Base-by-base conservation (phyloP, 2,797 vertebrate species). In the Pseudochirops cupreus region DNA sequence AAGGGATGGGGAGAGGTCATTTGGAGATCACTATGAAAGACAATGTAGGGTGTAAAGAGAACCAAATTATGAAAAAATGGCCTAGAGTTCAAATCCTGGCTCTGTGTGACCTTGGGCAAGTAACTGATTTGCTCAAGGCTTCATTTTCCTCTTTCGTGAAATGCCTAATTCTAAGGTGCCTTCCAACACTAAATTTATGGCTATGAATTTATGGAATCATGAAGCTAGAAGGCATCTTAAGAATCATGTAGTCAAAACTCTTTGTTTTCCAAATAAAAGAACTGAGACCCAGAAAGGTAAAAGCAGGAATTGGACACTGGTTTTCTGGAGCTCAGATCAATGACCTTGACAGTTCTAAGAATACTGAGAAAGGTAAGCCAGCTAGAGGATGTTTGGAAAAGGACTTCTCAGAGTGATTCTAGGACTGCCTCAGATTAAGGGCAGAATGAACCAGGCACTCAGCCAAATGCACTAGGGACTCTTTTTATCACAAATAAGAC, bases 311-410 rank as follows among this genome's bases (percentile, higher is more conserved):
- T 39, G 39, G 21, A 46, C 39, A 39, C 3, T 26, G 21, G 21
- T 10, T 87, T 87, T 87, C 21, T 46, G 39, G 39, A 87, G 39
- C 31, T 82, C 39, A 82, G 39, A 3, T 82, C 39, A 82, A 82
- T 82, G n/a, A 46, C 74, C 21, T 82, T 82, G 18, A 46, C 28
- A 94, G 0, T 93, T 96, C 50, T 93, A 46, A 82, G 21, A 24
- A 82, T 93, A 46, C 39, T n/a, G 46, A 26, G 94, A 82, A 93
- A 93, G 56, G 29, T 74, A 91, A 93, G 5, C 58, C 5, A 39
- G 92, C 31, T 92, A 14, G 24, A 57, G 91, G 58, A 93, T 28
- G 50, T 54, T 94, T 87, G 92, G n/a, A 92, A 87, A 90, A 96
- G 9, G 56, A 33, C 94, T 50, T 93, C 31, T 89, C 55, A 87